Evolutionary conservation across 2,888 invertebrate species (phyloP).

Genomic region (Cryptocephalus primarius): DNA sequence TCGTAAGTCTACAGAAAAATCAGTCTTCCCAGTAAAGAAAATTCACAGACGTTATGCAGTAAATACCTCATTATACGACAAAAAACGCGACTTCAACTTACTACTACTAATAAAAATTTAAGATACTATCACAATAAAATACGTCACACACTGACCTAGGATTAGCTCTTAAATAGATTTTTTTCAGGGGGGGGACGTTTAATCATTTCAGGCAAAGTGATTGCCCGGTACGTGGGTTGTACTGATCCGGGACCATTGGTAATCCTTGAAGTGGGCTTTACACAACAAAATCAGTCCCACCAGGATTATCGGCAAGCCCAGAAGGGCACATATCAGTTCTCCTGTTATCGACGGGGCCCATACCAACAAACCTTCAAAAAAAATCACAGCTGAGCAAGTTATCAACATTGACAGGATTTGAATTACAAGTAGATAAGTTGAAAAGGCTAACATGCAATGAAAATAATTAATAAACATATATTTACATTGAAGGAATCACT

Average conservation of each 20-base stretch:
- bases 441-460: too few species aligned
- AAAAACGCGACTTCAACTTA: slow-evolving; percentile 1
- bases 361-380: slow-evolving; percentile 34
- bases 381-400: not conserved
- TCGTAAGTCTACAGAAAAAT: slow-evolving; percentile 7
- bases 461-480: too few species aligned
- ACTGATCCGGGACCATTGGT: slow-evolving; percentile 22
- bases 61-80: not conserved
- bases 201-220: slow-evolving; percentile 10
- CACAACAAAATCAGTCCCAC: slow-evolving; percentile 43
- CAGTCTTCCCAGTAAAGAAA: slow-evolving; percentile 11
- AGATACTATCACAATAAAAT: slow-evolving; percentile 1
- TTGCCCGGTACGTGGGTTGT: slow-evolving; percentile 13
- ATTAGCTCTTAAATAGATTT: not conserved
- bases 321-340: slow-evolving; percentile 48
- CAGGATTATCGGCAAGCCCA: slow-evolving; percentile 47
- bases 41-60: not conserved
- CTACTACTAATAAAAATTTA: slow-evolving; percentile 5
- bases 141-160: not conserved
- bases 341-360: slow-evolving; percentile 50
- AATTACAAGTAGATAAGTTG: too few species aligned
- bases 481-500: too few species aligned
- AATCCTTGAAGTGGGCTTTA: slow-evolving; percentile 43
- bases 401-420: too few species aligned
- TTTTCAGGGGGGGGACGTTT: too few species aligned